Conservation (phyloP, 2,888 invertebrate species). For the Hypercompe scribonia region DNA sequence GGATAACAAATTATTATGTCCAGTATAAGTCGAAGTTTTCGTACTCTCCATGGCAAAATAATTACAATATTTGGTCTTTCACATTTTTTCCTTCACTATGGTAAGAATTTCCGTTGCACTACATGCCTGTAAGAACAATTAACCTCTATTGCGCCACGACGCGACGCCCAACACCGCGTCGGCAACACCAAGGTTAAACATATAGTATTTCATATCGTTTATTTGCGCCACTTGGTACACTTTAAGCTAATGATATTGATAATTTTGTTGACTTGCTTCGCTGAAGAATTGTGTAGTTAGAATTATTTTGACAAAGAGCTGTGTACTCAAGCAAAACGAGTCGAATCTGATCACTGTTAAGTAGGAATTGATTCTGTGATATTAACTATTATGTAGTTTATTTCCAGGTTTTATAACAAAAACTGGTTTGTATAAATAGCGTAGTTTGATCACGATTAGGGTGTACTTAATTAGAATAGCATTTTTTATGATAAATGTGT, state of each 20-base stretch:
- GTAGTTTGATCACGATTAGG: neutral
- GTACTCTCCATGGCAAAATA: neutral
- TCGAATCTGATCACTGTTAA: neutral
- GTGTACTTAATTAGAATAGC: neutral
- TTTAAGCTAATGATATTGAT: slow-evolving; percentile 13
- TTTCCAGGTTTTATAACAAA: neutral
- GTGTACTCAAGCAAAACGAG: slow-evolving; percentile 15
- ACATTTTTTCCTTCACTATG: slow-evolving; percentile 4
- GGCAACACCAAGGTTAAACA: slow-evolving; percentile 57
- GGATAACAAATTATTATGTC: too few species aligned
- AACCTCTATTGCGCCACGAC: slow-evolving; percentile 18
- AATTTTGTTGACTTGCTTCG: slow-evolving; percentile 13
- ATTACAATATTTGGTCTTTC: neutral
- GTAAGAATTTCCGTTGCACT: slow-evolving; percentile 3
- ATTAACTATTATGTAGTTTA: neutral
- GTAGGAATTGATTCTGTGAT: neutral
- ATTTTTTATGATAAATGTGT: too few species aligned
- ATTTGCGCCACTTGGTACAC: slow-evolving; percentile 37
- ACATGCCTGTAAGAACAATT: slow-evolving; percentile 17
- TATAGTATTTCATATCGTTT: slow-evolving; percentile 49
- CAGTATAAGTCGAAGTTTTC: too few species aligned
- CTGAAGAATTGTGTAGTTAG: neutral
- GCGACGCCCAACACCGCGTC: slow-evolving; percentile 14
- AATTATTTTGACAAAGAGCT: slow-evolving; percentile 4
- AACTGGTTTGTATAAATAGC: neutral